A percentile compares a stretch with the other conserved stretches of the same genome.
Evolutionary conservation across 2,797 vertebrate genomes (phyloP).

Genomic region (Aphelocoma californica): DNA sequence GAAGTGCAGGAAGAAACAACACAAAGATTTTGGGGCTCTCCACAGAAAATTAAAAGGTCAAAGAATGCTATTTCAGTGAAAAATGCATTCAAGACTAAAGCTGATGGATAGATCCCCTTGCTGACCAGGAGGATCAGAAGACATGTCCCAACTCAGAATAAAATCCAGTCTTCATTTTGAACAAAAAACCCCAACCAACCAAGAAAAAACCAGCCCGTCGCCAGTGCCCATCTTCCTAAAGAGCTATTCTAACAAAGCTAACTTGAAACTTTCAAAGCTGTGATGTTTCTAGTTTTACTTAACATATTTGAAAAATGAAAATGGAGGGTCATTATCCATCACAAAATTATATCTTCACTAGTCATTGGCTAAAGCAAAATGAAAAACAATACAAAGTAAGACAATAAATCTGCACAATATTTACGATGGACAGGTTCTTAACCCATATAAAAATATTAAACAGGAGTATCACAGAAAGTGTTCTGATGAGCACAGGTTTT

Average conservation of each 20-base stretch:
- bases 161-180: not conserved
- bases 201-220: not conserved
- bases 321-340: not conserved
- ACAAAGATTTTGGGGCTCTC: not conserved
- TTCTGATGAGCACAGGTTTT: not conserved
- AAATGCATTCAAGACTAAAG: not conserved
- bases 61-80: not conserved
- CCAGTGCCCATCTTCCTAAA: not conserved
- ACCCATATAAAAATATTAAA: not conserved
- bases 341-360: not conserved
- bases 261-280: not conserved
- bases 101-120: not conserved
- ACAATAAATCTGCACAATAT: not conserved
- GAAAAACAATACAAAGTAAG: not conserved
- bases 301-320: not conserved
- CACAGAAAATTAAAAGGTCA: not conserved
- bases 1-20: not conserved
- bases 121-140: conserved; percentile 3
- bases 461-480: not conserved
- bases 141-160: not conserved
- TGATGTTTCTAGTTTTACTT: not conserved
- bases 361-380: not conserved
- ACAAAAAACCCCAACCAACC: not conserved
- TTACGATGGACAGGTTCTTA: not conserved
- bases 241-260: not conserved